Percentiles rank a stretch among this genome's conserved stretches.
These are phyloP conservation scores for Chrysomallon squamiferum DNA, from an alignment of 1,140 invertebrate genomes.

Conservation along the genomic window DNA sequence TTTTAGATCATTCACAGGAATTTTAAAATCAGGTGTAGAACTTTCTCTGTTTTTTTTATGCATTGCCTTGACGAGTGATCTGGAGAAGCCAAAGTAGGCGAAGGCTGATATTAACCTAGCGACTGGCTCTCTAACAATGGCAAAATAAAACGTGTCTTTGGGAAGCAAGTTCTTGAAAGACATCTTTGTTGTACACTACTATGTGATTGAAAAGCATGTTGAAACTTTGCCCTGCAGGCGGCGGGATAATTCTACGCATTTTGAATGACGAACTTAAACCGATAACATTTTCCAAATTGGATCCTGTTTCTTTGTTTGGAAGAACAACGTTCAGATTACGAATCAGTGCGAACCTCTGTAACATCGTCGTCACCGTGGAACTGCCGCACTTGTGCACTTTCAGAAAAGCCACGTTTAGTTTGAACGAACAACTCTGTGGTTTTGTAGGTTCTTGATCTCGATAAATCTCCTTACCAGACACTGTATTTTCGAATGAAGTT, in stretches of 20 bases:
- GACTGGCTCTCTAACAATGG: too few species aligned
- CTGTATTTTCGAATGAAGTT: too few species aligned
- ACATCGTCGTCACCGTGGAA: slow-evolving; percentile 45
- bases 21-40: too few species aligned
- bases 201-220: slow-evolving; percentile 42
- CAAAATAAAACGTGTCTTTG: too few species aligned
- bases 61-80: too few species aligned
- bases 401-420: slow-evolving; percentile 38
- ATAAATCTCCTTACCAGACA: too few species aligned
- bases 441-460: too few species aligned
- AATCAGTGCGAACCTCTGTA: slow-evolving; percentile 37
- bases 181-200: slow-evolving; percentile 1
- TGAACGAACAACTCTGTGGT: background rate
- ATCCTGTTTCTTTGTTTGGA: slow-evolving; percentile 21
- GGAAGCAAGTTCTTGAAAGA: too few species aligned
- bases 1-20: too few species aligned
- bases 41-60: too few species aligned
- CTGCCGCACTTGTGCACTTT: slow-evolving; percentile 55
- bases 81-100: too few species aligned
- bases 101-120: too few species aligned
- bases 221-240: slow-evolving; percentile 18
- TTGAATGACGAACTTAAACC: slow-evolving; percentile 22
- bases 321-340: slow-evolving; percentile 39
- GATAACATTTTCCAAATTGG: slow-evolving; percentile 23
- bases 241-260: slow-evolving; percentile 16